Percentiles rank a stretch among this genome's conserved stretches.
These are phyloP conservation scores for Boleophthalmus pectinirostris DNA, from an alignment of 2,113 vertebrate species.

Conservation along the genomic window DNA sequence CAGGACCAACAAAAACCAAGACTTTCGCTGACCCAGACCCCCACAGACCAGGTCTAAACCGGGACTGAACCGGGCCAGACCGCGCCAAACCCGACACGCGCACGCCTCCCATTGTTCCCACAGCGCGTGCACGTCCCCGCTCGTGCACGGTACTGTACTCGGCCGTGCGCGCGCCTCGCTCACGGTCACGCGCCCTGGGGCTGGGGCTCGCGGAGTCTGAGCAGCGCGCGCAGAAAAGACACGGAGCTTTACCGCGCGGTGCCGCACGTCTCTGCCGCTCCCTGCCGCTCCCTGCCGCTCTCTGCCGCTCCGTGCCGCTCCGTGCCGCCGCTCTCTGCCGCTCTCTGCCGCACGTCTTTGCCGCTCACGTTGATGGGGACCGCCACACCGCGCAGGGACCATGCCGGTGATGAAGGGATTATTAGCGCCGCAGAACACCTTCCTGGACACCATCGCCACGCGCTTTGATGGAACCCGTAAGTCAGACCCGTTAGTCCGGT, in stretches of 20 bases:
- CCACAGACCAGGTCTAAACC: too few species aligned
- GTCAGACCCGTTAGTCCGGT: too few species aligned
- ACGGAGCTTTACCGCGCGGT: background rate
- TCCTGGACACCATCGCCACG: conserved; percentile 97
- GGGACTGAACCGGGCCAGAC: too few species aligned
- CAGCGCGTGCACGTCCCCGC: background rate
- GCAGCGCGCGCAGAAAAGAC: background rate
- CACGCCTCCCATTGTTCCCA: background rate
- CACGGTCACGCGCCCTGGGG: conserved; percentile 32
- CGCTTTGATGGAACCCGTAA: conserved; percentile 91
- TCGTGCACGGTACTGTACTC: background rate
- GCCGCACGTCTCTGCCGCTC: conserved; percentile 30
- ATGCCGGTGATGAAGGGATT: conserved; percentile 99
- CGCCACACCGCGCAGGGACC: conserved; percentile 85
- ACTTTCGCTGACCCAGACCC: too few species aligned
- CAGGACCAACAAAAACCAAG: too few species aligned
- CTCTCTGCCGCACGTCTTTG: conserved; percentile 13
- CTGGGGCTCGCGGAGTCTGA: conserved; percentile 28
- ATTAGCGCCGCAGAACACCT: conserved; percentile 97
- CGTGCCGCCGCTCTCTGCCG: background rate
- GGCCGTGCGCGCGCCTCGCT: conserved; percentile 45
- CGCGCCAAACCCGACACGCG: too few species aligned
- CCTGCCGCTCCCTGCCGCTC: conserved; percentile 1
- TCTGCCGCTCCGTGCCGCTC: conserved; percentile 15
- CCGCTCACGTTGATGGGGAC: conserved; percentile 93